Percentiles rank a stretch among this genome's conserved stretches.
These are phyloP conservation scores for Deilephila elpenor DNA, from an alignment of 2,888 invertebrate genomes.

Conservation along the genomic window DNA sequence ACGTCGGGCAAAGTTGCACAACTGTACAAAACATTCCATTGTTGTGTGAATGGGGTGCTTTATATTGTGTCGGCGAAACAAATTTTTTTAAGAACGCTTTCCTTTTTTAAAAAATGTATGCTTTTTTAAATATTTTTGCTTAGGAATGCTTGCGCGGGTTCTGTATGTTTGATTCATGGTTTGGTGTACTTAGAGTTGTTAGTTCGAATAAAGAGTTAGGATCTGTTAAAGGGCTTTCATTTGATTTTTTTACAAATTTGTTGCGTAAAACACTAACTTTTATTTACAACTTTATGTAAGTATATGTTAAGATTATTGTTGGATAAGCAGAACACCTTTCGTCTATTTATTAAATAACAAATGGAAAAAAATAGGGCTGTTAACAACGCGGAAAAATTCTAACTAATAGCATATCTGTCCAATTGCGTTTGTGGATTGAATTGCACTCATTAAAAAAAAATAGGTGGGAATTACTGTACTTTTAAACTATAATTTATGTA, in stretches of 20 bases:
- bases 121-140: conserved; percentile 51
- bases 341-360: too few relatives aligned
- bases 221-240: too few relatives aligned
- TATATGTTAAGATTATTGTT: too few relatives aligned
- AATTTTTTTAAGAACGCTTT: conserved; percentile 80
- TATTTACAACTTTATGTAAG: too few relatives aligned
- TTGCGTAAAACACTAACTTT: neutral
- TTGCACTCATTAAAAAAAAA: too few relatives aligned
- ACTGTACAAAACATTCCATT: conserved; percentile 62
- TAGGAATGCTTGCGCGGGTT: conserved; percentile 46
- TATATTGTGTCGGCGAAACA: conserved; percentile 73
- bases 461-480: too few relatives aligned
- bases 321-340: too few relatives aligned
- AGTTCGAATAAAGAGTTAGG: neutral
- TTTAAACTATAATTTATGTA: too few relatives aligned
- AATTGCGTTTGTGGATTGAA: too few relatives aligned
- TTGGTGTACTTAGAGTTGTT: neutral
- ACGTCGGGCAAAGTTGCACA: conserved; percentile 42
- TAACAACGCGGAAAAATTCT: too few relatives aligned
- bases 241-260: neutral
- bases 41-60: conserved; percentile 78
- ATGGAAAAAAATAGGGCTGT: too few relatives aligned
- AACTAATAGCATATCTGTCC: too few relatives aligned
- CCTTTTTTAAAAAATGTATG: conserved; percentile 59
- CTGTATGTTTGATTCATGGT: conserved; percentile 27